These are phyloP conservation scores for Thalpophila matura DNA, from an alignment of 2,888 invertebrate species.

Conservation along the genomic window DNA sequence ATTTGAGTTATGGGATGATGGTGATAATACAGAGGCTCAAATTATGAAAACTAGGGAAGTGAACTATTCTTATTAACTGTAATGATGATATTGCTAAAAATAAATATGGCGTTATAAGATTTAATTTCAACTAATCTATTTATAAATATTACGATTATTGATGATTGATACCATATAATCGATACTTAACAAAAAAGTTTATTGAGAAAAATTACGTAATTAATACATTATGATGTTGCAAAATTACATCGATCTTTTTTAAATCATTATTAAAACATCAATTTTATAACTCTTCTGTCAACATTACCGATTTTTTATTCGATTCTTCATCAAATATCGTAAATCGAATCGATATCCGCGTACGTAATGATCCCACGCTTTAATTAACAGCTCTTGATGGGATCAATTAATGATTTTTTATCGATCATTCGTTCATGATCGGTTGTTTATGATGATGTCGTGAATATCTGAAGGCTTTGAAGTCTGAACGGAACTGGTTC, in stretches of 20 bases:
- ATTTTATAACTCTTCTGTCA: conserved; percentile 54
- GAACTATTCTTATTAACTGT: no score
- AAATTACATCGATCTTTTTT: conserved; percentile 30
- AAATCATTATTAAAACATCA: conserved; percentile 11
- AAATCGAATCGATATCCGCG: conserved; percentile 63
- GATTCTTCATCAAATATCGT: conserved; percentile 53
- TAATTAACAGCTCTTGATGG: conserved; percentile 71
- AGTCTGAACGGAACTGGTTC: conserved; percentile 69
- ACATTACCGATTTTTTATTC: conserved; percentile 54
- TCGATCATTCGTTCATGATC: conserved; percentile 62
- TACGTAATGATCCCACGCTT: conserved; percentile 61
- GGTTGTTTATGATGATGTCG: conserved; percentile 69
- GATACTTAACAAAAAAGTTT: conserved; percentile 35
- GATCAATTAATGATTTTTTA: conserved; percentile 76
- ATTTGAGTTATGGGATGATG: no score
- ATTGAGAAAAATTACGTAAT: conserved; percentile 33
- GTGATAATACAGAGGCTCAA: no score
- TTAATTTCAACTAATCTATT: conserved; percentile 16
- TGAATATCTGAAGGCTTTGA: conserved; percentile 70
- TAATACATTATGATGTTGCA: conserved; percentile 36
- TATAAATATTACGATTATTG: conserved; percentile 43
- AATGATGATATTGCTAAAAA: neutral
- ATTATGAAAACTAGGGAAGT: no score
- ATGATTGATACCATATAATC: conserved; percentile 25
- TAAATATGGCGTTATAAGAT: conserved; percentile 4